phyloP scores from a whole-genome alignment of 2,888 invertebrate genomes.

The Oscheius sp. region DNA sequence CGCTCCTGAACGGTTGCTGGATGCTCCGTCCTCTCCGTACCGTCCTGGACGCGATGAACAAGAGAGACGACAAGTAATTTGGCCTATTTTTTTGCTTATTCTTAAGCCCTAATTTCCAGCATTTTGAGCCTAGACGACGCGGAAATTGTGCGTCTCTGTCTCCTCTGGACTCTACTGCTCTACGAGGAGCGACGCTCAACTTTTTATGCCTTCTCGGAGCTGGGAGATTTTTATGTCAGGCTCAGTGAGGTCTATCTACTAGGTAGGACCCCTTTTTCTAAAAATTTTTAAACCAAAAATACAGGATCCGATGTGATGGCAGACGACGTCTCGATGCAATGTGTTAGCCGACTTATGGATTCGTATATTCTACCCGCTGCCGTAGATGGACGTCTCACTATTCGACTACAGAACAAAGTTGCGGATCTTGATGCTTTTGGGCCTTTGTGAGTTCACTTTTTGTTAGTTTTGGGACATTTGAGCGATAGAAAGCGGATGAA shows the following conservation, averaged over 20 bases:
- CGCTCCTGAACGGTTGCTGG: constrained; percentile 66
- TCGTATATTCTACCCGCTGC: constrained; percentile 51
- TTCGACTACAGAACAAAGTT: constrained; percentile 55
- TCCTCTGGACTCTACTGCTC: constrained; percentile 65
- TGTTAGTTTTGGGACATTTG: neutral
- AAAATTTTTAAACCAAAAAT: neutral
- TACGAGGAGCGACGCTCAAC: constrained; percentile 51
- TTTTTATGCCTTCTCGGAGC: constrained; percentile 53
- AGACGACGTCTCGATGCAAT: constrained; percentile 52
- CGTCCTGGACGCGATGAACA: constrained; percentile 59
- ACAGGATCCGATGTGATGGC: constrained; percentile 57
- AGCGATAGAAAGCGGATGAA: no score
- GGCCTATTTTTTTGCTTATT: constrained; percentile 4
- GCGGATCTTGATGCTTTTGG: constrained; percentile 68
- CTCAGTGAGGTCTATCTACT: constrained; percentile 63
- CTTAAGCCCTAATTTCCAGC: constrained; percentile 22
- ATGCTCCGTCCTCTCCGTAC: constrained; percentile 62
- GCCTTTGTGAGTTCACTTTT: constrained; percentile 60
- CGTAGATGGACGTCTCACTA: constrained; percentile 45
- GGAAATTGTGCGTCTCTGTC: constrained; percentile 63
- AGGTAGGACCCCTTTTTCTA: constrained; percentile 41
- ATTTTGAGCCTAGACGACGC: constrained; percentile 59
- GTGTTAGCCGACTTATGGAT: constrained; percentile 46
- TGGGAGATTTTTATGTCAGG: constrained; percentile 61
- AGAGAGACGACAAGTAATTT: constrained; percentile 30